phyloP scores from a whole-genome alignment of 2,797 vertebrate genomes.

The Antennarius maculatus region DNA sequence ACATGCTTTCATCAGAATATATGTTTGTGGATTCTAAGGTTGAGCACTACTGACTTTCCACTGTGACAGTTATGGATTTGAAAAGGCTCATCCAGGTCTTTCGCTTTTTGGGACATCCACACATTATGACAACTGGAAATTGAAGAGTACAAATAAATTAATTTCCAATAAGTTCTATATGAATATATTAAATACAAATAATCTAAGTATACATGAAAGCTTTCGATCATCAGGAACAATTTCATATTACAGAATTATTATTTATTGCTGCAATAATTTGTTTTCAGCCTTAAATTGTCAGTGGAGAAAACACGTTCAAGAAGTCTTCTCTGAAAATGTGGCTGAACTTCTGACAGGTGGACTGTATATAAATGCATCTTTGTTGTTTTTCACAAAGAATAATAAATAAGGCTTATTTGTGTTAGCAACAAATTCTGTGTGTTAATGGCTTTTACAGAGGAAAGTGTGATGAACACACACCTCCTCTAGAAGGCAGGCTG shows the following conservation, averaged over 20 bases:
- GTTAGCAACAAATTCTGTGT: constrained; percentile 44
- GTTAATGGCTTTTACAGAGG: constrained; percentile 30
- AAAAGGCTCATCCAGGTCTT: neutral
- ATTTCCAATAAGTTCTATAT: constrained; percentile 10
- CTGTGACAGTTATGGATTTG: neutral
- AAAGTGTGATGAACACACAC: constrained; percentile 59
- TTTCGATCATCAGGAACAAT: constrained; percentile 18
- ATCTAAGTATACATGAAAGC: constrained; percentile 1
- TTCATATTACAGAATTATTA: neutral
- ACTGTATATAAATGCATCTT: constrained; percentile 3
- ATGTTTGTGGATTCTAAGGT: no score
- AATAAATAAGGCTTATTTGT: constrained; percentile 41
- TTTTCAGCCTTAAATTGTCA: constrained; percentile 22
- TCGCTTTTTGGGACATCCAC: neutral
- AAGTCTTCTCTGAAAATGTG: constrained; percentile 17
- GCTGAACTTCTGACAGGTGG: constrained; percentile 14
- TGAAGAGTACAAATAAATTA: neutral
- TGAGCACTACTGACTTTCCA: no score
- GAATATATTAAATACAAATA: neutral
- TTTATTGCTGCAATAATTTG: constrained; percentile 17
- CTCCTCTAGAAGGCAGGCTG: constrained; percentile 55
- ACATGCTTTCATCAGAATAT: no score
- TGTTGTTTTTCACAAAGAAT: constrained; percentile 27
- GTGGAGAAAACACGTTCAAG: constrained; percentile 6
- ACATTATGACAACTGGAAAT: neutral